These are phyloP conservation scores for Helarctos malayanus DNA, from an alignment of 2,797 vertebrate species.

Conservation along the genomic window DNA sequence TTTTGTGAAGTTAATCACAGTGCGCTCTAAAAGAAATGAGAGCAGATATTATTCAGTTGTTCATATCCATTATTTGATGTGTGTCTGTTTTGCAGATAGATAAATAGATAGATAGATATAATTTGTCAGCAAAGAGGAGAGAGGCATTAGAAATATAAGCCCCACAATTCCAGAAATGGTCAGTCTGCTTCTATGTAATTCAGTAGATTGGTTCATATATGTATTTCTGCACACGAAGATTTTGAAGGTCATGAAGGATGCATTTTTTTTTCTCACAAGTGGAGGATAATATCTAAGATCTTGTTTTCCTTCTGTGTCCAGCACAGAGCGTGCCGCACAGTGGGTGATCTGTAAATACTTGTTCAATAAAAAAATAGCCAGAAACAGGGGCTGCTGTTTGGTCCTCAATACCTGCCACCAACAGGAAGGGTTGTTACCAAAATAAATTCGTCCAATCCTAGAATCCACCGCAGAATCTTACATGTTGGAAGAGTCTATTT, in stretches of 20 bases:
- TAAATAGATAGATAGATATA: neutral
- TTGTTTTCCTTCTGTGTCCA: neutral
- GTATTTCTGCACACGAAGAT: neutral
- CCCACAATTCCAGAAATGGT: neutral
- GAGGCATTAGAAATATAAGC: neutral
- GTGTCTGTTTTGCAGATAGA: neutral
- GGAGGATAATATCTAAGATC: neutral
- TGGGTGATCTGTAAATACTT: neutral
- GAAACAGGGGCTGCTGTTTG: neutral
- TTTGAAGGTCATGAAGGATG: neutral
- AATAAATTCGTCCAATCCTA: neutral
- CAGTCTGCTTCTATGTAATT: neutral
- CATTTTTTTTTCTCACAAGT: neutral
- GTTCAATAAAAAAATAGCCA: neutral
- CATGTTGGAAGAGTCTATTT: too few relatives aligned
- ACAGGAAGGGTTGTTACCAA: neutral
- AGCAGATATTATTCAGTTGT: neutral
- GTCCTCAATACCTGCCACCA: neutral
- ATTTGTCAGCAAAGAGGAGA: neutral
- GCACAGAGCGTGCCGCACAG: neutral
- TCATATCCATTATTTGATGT: neutral
- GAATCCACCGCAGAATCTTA: too few relatives aligned
- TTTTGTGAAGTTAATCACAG: neutral
- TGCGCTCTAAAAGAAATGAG: neutral
- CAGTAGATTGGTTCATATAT: neutral